Evolutionary conservation across 2,888 invertebrate genomes (phyloP).

Genomic region (Micoletzkya japonica): DNA sequence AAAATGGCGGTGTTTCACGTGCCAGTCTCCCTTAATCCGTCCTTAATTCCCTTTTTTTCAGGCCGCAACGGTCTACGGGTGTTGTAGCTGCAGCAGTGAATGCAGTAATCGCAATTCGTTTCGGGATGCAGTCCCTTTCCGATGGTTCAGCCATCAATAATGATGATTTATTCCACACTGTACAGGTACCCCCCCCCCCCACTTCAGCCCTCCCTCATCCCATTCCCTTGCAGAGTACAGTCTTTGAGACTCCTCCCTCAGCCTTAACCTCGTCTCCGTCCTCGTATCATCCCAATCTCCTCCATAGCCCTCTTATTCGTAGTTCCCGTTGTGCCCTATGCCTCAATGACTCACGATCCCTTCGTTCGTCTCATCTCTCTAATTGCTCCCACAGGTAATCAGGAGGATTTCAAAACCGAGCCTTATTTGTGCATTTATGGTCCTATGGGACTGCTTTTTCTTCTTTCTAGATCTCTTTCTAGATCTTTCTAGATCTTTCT

Average conservation of each 20-base stretch:
- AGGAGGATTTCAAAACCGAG: too few relatives aligned
- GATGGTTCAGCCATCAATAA: conserved; percentile 26
- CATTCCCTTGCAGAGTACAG: conserved; percentile 17
- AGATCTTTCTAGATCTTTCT: too few relatives aligned
- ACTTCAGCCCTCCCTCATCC: neutral
- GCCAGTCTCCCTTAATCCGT: neutral
- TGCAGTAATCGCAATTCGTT: neutral
- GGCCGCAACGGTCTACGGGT: conserved; percentile 30
- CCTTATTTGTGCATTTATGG: too few relatives aligned
- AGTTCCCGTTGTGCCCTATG: neutral
- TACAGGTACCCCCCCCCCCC: neutral
- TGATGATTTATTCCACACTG: neutral
- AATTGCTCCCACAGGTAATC: neutral
- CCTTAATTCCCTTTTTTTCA: neutral
- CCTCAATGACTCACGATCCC: neutral
- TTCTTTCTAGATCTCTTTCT: too few relatives aligned
- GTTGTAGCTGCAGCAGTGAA: neutral
- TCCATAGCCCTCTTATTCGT: neutral
- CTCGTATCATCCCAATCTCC: conserved; percentile 16
- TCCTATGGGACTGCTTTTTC: neutral
- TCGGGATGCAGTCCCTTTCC: conserved; percentile 23
- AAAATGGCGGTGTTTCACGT: too few relatives aligned
- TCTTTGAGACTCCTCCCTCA: conserved; percentile 29
- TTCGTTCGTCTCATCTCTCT: neutral
- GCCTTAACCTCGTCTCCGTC: neutral